phyloP scores from a whole-genome alignment of 2,113 vertebrate species.

The Dromaius novaehollandiae region DNA sequence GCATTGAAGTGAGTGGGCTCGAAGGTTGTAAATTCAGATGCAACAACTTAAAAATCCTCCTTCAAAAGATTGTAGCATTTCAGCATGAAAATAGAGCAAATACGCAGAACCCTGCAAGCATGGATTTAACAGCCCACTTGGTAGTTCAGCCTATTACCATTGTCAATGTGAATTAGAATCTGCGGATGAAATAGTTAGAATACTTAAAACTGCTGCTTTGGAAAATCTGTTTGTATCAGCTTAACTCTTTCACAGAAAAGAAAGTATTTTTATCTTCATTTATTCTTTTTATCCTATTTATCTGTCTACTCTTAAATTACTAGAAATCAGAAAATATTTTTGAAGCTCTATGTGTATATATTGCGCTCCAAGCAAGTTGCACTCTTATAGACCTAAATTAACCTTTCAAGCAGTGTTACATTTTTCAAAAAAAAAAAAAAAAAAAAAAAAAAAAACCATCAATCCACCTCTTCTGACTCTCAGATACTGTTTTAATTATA shows the following conservation, averaged over 20 bases:
- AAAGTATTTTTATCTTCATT: background rate
- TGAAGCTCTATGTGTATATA: background rate
- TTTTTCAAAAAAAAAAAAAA: background rate
- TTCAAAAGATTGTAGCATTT: background rate
- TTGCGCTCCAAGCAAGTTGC: background rate
- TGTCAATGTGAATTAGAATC: background rate
- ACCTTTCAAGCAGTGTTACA: background rate
- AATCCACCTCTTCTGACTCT: background rate
- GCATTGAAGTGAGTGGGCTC: background rate
- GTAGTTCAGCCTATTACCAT: background rate
- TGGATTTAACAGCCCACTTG: background rate
- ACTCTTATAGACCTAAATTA: background rate
- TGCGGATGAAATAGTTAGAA: background rate
- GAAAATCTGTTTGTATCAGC: background rate
- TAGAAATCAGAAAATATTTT: background rate
- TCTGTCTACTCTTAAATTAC: background rate
- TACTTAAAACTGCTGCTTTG: background rate
- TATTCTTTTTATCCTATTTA: background rate
- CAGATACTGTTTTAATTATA: background rate
- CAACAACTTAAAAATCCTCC: background rate
- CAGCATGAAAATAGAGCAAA: background rate
- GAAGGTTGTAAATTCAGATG: background rate
- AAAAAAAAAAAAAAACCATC: background rate
- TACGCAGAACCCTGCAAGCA: background rate
- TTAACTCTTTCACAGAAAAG: background rate